Base-by-base conservation (phyloP, 2,797 vertebrate genomes). In the Aldrovandia affinis region DNA sequence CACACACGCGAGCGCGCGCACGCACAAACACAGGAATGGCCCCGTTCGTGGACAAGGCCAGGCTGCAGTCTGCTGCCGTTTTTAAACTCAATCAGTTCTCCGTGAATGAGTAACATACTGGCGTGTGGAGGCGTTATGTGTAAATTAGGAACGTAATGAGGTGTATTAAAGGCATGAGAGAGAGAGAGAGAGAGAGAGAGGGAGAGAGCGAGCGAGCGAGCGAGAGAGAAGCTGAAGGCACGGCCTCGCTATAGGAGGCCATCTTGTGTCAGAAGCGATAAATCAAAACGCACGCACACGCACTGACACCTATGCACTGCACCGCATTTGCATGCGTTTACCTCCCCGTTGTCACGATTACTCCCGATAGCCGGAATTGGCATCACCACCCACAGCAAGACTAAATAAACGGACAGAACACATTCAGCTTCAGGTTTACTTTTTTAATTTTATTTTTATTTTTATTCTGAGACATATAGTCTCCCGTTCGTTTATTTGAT, bases 91-190 rank as follows among this genome's bases (percentile, higher is more conserved):
- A 81, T 94, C 94, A 95, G 93, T 95, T 95, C 94, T 94, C 93
- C 92, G 90, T 92, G 95, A 96, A 96, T 96, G 96, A 96, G 93
- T 95, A 95, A 95, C 95, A 94, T 95, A 93, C 93, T 95, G 94
- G 92, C 94, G 93, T 93, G 94, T 90, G 92, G 94, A 96, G 95
- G 95, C 94, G 95, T 94, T 95, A 96, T 94, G 95, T 95, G 94
- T 96, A 96, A 96, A 96, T 96, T 96, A 96, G 93, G 93, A 94
- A 96, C 95, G 95, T 95, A 96, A 96, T 96, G 96, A 96, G 95
- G 95, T 96, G 95, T 95, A 95, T 94, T 94, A 94, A 14, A 95
- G 95, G 95, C n/a, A n/a, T n/a, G n/a, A n/a, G n/a, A n/a, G n/a
- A n/a, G n/a, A n/a, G n/a, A n/a, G n/a, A n/a, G n/a, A n/a, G n/a